phyloP scores from a whole-genome alignment of 2,113 vertebrate species.

The Pleuronectes platessa region DNA sequence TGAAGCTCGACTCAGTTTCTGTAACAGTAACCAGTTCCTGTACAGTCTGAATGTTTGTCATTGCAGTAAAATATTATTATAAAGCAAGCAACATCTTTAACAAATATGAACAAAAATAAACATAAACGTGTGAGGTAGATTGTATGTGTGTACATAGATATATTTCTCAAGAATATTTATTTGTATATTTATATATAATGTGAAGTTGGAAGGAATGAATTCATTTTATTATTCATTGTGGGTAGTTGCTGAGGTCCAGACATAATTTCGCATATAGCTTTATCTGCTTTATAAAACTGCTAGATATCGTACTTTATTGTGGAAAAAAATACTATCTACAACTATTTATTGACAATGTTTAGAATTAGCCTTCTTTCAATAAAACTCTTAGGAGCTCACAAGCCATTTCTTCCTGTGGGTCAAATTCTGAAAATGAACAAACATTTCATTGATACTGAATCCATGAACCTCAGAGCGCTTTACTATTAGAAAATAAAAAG shows the following conservation, averaged over 20 bases:
- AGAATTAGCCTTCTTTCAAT: neutral
- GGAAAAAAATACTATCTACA: neutral
- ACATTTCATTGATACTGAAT: conserved; percentile 27
- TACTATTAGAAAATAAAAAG: conserved; percentile 15
- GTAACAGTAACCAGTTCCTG: no score
- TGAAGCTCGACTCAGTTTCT: no score
- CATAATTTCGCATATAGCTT: neutral
- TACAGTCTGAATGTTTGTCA: no score
- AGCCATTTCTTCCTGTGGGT: neutral
- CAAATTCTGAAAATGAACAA: conserved; percentile 6
- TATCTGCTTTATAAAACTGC: neutral
- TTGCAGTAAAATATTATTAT: no score
- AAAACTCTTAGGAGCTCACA: no score
- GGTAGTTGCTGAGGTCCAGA: neutral
- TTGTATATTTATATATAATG: neutral
- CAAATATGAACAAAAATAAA: no score
- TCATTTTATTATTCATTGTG: neutral
- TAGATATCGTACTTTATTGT: neutral
- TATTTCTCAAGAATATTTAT: no score
- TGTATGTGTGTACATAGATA: no score
- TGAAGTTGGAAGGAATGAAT: no score
- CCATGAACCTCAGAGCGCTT: conserved; percentile 5
- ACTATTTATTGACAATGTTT: neutral
- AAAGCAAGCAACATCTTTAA: no score
- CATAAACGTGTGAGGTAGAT: no score